Evolutionary conservation across 1,140 invertebrate species (phyloP).

Genomic region (Grapholita molesta): DNA sequence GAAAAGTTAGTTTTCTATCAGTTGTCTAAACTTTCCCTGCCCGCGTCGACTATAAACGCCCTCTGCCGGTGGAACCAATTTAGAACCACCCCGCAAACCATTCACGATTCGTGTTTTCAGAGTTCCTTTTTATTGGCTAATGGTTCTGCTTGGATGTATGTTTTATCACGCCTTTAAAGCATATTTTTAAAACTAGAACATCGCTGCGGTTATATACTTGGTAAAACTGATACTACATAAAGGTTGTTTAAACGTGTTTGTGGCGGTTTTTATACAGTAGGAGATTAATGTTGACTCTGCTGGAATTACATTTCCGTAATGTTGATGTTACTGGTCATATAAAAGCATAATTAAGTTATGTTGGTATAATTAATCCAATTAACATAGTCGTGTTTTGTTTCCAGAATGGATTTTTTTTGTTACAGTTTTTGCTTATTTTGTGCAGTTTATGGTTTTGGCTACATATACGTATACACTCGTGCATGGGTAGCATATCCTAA

Average conservation of each 20-base stretch:
- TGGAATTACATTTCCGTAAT: background rate
- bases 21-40: constrained; percentile 11
- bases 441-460: background rate
- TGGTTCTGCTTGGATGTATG: background rate
- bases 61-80: background rate
- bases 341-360: constrained; percentile 3
- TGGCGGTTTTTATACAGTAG: background rate
- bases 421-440: background rate
- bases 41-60: background rate
- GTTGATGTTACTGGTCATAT: background rate
- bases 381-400: background rate
- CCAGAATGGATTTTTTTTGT: background rate
- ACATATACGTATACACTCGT: too few relatives aligned
- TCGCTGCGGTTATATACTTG: background rate
- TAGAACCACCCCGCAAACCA: background rate
- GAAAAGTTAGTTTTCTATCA: constrained; percentile 2
- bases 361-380: constrained; percentile 4
- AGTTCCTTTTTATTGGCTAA: background rate
- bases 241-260: background rate
- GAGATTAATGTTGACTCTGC: background rate
- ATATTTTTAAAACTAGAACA: constrained; percentile 9
- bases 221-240: background rate
- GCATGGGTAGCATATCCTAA: too few relatives aligned
- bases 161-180: constrained; percentile 4
- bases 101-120: background rate